Conservation (phyloP, 1,140 invertebrate species). For the Eciton burchellii region DNA sequence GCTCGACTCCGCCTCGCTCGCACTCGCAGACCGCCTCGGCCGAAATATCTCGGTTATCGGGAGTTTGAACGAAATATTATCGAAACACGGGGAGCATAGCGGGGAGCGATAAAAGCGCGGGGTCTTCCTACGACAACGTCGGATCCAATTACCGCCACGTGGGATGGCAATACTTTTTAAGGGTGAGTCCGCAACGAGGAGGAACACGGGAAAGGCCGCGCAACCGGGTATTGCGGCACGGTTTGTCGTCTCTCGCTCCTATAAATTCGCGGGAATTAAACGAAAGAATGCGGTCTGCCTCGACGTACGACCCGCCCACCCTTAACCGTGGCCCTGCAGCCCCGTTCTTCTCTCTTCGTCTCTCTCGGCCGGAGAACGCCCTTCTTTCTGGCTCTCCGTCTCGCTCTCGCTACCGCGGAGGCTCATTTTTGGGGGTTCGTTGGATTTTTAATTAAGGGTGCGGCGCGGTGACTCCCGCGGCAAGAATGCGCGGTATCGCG, state of each 20-base stretch:
- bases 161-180: conserved; percentile 81
- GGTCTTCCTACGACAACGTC: conserved; percentile 71
- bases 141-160: conserved; percentile 81
- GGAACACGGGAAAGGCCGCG: conserved; percentile 71
- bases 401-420: conserved; percentile 63
- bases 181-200: conserved; percentile 76
- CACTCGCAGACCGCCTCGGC: neutral
- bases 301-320: conserved; percentile 81
- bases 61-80: conserved; percentile 21
- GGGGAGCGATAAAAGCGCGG: conserved; percentile 67
- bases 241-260: conserved; percentile 81
- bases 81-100: conserved; percentile 32
- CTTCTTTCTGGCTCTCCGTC: conserved; percentile 41
- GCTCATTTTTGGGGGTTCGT: conserved; percentile 83
- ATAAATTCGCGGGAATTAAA: conserved; percentile 86
- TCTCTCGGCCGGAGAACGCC: conserved; percentile 6
- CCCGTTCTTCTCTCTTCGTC: conserved; percentile 45
- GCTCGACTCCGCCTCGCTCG: too few relatives aligned
- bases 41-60: neutral
- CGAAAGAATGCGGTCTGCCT: conserved; percentile 85
- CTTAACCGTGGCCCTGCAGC: conserved; percentile 73
- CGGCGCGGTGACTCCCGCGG: conserved; percentile 84
- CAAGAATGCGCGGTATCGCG: conserved; percentile 84
- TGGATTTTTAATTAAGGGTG: conserved; percentile 86
- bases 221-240: conserved; percentile 71